These are phyloP conservation scores for Epsilonema sp. DNA, from an alignment of 2,888 invertebrate species.

Conservation along the genomic window DNA sequence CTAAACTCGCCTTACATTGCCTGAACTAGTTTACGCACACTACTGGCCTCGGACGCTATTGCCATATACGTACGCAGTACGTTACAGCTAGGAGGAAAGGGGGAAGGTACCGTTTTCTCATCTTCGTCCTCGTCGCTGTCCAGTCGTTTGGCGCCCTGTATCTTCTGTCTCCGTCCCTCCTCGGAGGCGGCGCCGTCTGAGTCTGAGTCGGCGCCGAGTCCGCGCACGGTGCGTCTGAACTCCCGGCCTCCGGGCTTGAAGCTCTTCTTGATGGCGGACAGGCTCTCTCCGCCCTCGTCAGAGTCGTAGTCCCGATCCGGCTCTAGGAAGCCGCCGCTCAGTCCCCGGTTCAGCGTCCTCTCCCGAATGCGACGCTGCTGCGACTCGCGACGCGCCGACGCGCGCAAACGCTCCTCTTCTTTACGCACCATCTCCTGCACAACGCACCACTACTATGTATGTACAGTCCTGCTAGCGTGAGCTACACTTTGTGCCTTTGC, in stretches of 20 bases:
- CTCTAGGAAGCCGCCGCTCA: conserved; percentile 39
- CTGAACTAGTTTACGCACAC: too few relatives aligned
- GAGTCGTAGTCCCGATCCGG: conserved; percentile 43
- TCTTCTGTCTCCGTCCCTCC: too few relatives aligned
- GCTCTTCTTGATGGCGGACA: conserved; percentile 80
- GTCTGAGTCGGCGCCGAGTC: neutral
- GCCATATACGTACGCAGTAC: too few relatives aligned
- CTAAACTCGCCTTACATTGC: too few relatives aligned
- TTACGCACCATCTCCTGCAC: conserved; percentile 41
- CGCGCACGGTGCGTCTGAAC: neutral
- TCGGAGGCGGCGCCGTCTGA: too few relatives aligned
- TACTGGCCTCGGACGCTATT: too few relatives aligned
- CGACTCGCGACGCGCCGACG: conserved; percentile 54
- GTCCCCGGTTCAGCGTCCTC: conserved; percentile 33
- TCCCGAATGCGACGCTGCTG: conserved; percentile 42
- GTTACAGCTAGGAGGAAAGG: too few relatives aligned
- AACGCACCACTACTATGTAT: neutral
- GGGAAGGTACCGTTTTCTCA: too few relatives aligned
- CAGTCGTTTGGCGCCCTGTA: too few relatives aligned
- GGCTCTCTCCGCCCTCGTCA: conserved; percentile 75
- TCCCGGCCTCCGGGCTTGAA: conserved; percentile 42
- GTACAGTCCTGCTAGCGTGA: neutral
- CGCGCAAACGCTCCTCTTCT: conserved; percentile 83
- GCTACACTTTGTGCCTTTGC: neutral
- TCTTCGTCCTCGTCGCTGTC: too few relatives aligned